Base-by-base conservation (phyloP, 2,888 invertebrate species). In the Cantharis lateralis region DNA sequence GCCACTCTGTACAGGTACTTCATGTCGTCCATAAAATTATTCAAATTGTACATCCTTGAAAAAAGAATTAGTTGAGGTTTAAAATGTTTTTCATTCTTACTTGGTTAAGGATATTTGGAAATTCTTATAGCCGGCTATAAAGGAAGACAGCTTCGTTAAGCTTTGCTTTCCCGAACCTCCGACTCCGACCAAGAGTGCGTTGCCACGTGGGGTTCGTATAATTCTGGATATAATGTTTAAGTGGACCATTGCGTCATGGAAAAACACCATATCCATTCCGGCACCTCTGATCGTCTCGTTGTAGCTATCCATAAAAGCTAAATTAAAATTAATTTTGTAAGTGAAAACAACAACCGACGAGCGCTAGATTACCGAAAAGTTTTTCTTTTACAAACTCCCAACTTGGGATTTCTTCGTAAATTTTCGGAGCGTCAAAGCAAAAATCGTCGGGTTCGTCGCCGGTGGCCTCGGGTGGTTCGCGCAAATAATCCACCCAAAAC, bases 111-210 rank as follows among this genome's bases (percentile, higher is more conserved):
- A 94, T 72, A 97, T 97, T 89, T 97, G 96, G 86, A 95, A 96
- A 82, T 93, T 94, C 70, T 91, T 91, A 85, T 93, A 96, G 78
- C 93, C 94, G 0, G 96, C 96, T 72, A 97, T 96, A 84, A 93
- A 96, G 0, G 96, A 94, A 0, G 96, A 93, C 61, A 97, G 88
- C 85, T 94, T 92, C 0, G 96, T 96, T 77, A 97, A 91, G 82
- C 96, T 96, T 87, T 96, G 96, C 86, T 97, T 97, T 4, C 97
- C 97, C 1, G 96, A 96, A 62, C 97, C 97, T 70, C 97, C 97
- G 2, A 97, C 95, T 5, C 97, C 97, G 3, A 97, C 96, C 1
- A 97, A 89, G 82, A 97, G 88, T 0, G 95, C 95, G 85, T 95
- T 95, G 11, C 96, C 96, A 83, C 95, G 89, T 5, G 96, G 93